phyloP scores from a whole-genome alignment of 2,888 invertebrate species.

The Platynereis dumerilii region DNA sequence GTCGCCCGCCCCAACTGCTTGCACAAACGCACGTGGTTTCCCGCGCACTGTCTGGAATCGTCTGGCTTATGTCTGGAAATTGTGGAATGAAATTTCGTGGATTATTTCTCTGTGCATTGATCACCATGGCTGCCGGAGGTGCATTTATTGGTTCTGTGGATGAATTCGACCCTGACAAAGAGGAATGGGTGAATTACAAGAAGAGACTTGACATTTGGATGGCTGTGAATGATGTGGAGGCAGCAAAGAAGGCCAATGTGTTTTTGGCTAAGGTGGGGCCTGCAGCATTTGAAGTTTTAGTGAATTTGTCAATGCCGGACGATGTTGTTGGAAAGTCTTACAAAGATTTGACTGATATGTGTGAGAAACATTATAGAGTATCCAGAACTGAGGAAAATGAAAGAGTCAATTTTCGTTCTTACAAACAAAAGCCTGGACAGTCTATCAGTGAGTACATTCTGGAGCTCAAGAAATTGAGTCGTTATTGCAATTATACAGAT shows the following conservation, averaged over 20 bases:
- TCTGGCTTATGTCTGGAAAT: too few relatives aligned
- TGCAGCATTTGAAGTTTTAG: conserved; percentile 6
- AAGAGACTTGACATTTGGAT: conserved; percentile 13
- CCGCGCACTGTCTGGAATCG: too few relatives aligned
- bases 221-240: not conserved
- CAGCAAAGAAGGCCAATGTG: not conserved
- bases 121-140: not conserved
- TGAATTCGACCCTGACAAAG: conserved; percentile 10
- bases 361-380: not conserved
- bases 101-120: too few relatives aligned
- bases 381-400: not conserved
- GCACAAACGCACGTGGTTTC: too few relatives aligned
- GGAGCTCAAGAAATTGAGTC: not conserved
- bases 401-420: not conserved
- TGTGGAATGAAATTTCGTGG: too few relatives aligned
- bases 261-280: conserved; percentile 11
- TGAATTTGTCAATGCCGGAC: not conserved
- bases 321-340: not conserved
- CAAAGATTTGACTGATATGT: not conserved
- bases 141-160: conserved; percentile 1
- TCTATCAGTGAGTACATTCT: not conserved
- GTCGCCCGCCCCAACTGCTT: too few relatives aligned
- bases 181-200: conserved; percentile 17
- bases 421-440: not conserved
- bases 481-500: conserved; percentile 5